phyloP scores from a whole-genome alignment of 37 sponge, comb jelly and placozoan species.

The Tethya wilhelma region DNA sequence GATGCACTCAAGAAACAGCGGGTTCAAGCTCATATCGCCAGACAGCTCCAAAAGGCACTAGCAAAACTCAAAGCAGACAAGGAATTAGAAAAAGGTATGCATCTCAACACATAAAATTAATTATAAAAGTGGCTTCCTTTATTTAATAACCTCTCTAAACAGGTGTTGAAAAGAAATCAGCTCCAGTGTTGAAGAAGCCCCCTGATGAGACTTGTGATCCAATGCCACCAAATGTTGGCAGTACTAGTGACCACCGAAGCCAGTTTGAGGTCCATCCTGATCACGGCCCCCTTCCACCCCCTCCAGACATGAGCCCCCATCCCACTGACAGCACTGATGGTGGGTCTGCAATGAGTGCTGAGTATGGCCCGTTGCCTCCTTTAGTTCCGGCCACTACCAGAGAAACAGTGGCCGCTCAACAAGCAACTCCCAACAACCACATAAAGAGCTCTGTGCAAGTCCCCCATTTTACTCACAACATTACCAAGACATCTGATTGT shows the following conservation, averaged over 20 bases:
- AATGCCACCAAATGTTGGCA: not conserved
- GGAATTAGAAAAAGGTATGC: not conserved
- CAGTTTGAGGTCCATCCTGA: constrained; percentile 26
- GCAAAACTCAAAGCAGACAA: constrained; percentile 5
- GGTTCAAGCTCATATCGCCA: constrained; percentile 71
- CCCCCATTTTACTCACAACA: too few species aligned
- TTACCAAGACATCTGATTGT: not conserved
- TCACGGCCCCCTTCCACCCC: constrained; percentile 8
- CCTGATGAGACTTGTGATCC: not conserved
- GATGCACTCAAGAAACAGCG: constrained; percentile 52
- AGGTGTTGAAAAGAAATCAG: not conserved
- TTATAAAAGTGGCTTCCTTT: too few species aligned
- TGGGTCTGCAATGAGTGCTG: too few species aligned
- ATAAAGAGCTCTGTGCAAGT: too few species aligned
- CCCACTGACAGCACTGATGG: too few species aligned
- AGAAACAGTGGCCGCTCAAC: not conserved
- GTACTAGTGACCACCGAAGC: not conserved
- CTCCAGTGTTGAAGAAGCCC: not conserved
- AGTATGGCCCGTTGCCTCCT: not conserved
- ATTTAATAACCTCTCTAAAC: not conserved
- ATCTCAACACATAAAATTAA: not conserved
- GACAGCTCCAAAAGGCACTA: constrained; percentile 31
- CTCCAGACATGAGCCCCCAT: not conserved
- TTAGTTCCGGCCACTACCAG: not conserved
- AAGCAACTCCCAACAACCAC: not conserved